These are phyloP conservation scores for Torymus aiolomorphi DNA, from an alignment of 2,888 invertebrate genomes.

Conservation along the genomic window DNA sequence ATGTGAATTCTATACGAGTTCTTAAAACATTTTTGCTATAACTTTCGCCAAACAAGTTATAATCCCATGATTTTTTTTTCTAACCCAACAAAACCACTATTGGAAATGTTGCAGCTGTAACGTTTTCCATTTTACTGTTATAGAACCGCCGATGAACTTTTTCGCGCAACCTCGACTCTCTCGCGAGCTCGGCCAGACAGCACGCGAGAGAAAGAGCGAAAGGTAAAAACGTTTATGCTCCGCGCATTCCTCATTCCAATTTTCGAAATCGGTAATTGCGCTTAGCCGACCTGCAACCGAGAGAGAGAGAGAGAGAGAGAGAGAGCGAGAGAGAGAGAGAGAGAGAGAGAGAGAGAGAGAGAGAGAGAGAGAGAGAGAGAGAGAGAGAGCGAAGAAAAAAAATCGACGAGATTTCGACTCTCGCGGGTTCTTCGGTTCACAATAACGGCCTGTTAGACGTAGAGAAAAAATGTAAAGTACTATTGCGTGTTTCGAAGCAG, in stretches of 20 bases:
- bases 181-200: neutral
- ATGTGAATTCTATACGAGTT: no score
- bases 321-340: neutral
- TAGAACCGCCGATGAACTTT: neutral
- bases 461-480: conserved; percentile 54
- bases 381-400: conserved; percentile 26
- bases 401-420: conserved; percentile 1
- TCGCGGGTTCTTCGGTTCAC: conserved; percentile 1
- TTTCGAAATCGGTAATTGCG: conserved; percentile 35
- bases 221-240: neutral
- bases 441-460: conserved; percentile 26
- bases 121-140: no score
- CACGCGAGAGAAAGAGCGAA: no score
- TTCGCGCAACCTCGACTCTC: neutral
- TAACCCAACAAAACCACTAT: no score
- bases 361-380: no score
- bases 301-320: no score
- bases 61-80: no score
- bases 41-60: no score
- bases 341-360: no score
- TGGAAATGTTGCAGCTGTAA: no score
- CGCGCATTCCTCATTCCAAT: conserved; percentile 19
- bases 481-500: conserved; percentile 64
- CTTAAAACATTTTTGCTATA: no score
- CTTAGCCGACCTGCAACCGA: no score